Evolutionary conservation across 2,797 vertebrate species (phyloP).

Genomic region (Rhynchonycteris naso): DNA sequence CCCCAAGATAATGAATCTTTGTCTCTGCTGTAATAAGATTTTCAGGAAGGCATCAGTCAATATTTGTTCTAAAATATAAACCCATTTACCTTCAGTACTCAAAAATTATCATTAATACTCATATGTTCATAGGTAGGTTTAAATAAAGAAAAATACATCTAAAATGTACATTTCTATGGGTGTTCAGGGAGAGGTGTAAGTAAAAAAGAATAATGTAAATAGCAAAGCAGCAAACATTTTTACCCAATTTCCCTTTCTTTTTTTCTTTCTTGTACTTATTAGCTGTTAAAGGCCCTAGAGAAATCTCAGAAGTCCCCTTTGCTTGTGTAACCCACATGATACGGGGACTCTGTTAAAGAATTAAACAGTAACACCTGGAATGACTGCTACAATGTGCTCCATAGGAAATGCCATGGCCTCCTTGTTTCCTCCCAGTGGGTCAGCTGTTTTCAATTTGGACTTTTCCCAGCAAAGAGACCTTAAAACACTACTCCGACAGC

Average conservation of each 20-base stretch:
- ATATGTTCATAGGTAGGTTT: not conserved
- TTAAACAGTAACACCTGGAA: conserved; percentile 22
- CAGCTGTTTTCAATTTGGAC: conserved; percentile 40
- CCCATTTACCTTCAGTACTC: not conserved
- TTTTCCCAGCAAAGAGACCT: conserved; percentile 35
- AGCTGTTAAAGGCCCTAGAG: not conserved
- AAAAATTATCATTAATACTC: not conserved
- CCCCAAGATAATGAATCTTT: not conserved
- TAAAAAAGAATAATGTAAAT: not conserved
- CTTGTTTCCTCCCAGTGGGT: conserved; percentile 41
- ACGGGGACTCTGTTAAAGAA: not conserved
- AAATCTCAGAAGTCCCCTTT: not conserved
- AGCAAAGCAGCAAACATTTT: not conserved
- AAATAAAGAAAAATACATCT: conserved; percentile 8
- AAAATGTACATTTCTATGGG: not conserved
- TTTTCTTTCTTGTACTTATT: not conserved
- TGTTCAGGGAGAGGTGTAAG: not conserved
- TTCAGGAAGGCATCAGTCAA: not conserved
- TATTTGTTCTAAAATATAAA: conserved; percentile 29
- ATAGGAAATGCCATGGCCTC: conserved; percentile 24
- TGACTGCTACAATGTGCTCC: not conserved
- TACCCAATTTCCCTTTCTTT: not conserved
- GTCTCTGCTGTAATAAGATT: conserved; percentile 35
- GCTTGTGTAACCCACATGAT: not conserved
- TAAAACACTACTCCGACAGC: conserved; percentile 42